phyloP scores from a whole-genome alignment of 2,888 invertebrate species.

The Lepetodrilus schrolli region DNA sequence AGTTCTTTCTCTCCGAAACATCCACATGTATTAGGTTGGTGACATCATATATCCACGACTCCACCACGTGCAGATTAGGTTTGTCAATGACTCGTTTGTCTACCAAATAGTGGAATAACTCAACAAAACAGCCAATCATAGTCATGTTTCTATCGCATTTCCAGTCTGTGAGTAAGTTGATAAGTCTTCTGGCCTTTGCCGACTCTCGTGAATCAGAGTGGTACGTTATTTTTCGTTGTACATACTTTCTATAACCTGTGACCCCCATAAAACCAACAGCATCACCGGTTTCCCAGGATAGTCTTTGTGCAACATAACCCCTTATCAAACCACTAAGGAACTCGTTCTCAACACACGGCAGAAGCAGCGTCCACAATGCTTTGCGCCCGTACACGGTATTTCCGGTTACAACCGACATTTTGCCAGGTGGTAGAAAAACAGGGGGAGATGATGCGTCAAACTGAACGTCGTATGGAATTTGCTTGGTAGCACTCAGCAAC shows the following conservation, averaged over 20 bases:
- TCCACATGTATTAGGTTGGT: background rate
- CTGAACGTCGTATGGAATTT: background rate
- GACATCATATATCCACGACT: background rate
- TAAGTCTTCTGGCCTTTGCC: background rate
- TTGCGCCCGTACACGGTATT: background rate
- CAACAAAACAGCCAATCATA: background rate
- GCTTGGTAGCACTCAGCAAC: background rate
- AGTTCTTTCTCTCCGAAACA: background rate
- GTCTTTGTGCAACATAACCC: background rate
- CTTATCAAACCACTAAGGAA: background rate
- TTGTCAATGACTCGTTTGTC: background rate
- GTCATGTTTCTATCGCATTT: background rate
- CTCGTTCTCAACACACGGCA: background rate
- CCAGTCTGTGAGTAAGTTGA: background rate
- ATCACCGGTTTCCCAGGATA: background rate
- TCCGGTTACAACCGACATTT: background rate
- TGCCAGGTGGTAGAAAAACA: background rate
- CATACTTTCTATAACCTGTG: background rate
- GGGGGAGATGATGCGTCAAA: background rate
- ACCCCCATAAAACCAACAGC: background rate
- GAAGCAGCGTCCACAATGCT: background rate
- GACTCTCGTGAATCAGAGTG: background rate
- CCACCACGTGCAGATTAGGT: background rate
- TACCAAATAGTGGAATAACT: background rate
- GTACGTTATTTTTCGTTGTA: background rate